Conservation (phyloP, 2,888 invertebrate genomes). For the Heliconius cydno region DNA sequence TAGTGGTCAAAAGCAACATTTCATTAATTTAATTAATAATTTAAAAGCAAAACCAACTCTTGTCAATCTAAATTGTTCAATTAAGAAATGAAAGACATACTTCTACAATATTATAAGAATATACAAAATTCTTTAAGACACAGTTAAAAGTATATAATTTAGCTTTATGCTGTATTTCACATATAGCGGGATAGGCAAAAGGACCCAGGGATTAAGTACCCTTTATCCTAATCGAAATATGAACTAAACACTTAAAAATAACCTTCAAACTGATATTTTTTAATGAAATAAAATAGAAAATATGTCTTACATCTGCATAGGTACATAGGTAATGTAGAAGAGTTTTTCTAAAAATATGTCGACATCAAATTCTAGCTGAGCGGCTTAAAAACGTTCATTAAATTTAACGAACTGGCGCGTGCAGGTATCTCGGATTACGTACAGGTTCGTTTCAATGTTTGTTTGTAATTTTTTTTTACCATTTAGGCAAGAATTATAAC, state of each 20-base stretch:
- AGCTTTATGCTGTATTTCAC: too few relatives aligned
- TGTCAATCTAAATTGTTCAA: too few relatives aligned
- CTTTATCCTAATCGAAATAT: too few relatives aligned
- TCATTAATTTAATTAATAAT: background rate
- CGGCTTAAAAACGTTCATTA: slow-evolving; percentile 63
- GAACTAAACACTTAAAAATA: too few relatives aligned
- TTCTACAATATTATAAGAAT: too few relatives aligned
- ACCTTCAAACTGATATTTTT: too few relatives aligned
- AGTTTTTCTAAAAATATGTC: slow-evolving; percentile 47
- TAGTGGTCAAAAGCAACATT: background rate
- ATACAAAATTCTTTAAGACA: too few relatives aligned
- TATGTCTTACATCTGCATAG: too few relatives aligned
- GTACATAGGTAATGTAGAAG: background rate
- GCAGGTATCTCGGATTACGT: slow-evolving; percentile 31
- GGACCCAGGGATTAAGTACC: background rate
- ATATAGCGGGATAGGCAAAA: too few relatives aligned
- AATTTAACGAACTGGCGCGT: slow-evolving; percentile 58
- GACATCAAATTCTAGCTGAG: slow-evolving; percentile 14
- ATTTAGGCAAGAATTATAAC: background rate
- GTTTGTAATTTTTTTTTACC: background rate
- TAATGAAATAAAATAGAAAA: too few relatives aligned
- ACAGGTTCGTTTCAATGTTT: slow-evolving; percentile 11
- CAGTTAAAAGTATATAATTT: too few relatives aligned
- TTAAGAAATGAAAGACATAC: background rate
- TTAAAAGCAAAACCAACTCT: background rate